phyloP scores from a whole-genome alignment of 2,888 invertebrate species.

The Oxytorus armatus region DNA sequence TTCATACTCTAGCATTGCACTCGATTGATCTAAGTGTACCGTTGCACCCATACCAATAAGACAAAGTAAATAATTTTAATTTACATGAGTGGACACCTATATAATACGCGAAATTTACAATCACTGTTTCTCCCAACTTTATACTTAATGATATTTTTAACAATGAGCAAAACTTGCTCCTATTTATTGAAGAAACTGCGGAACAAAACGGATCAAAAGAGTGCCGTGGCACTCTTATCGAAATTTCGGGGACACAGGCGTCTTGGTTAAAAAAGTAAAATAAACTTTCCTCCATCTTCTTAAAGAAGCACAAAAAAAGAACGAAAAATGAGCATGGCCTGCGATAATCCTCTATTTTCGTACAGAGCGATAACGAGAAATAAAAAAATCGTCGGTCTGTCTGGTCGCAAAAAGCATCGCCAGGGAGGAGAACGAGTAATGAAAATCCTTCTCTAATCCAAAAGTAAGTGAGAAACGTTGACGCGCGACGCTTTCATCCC shows the following conservation, averaged over 20 bases:
- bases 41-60: too few relatives aligned
- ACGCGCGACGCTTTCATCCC: conserved; percentile 19
- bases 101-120: too few relatives aligned
- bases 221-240: neutral
- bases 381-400: conserved; percentile 5
- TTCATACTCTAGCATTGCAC: too few relatives aligned
- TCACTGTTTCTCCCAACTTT: too few relatives aligned
- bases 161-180: too few relatives aligned
- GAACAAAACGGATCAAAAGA: neutral
- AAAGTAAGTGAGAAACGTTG: conserved; percentile 50
- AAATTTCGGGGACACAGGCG: neutral
- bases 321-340: neutral
- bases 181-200: too few relatives aligned
- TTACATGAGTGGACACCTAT: too few relatives aligned
- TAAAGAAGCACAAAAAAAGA: neutral
- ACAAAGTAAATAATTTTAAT: too few relatives aligned
- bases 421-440: neutral
- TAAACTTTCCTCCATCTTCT: neutral
- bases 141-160: too few relatives aligned
- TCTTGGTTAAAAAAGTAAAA: neutral
- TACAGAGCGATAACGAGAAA: neutral
- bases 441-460: conserved; percentile 46
- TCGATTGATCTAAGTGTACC: too few relatives aligned
- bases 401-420: neutral
- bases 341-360: conserved; percentile 13